Evolutionary conservation across 2,113 vertebrate species (phyloP).

Genomic region (Ammodytes marinus): DNA sequence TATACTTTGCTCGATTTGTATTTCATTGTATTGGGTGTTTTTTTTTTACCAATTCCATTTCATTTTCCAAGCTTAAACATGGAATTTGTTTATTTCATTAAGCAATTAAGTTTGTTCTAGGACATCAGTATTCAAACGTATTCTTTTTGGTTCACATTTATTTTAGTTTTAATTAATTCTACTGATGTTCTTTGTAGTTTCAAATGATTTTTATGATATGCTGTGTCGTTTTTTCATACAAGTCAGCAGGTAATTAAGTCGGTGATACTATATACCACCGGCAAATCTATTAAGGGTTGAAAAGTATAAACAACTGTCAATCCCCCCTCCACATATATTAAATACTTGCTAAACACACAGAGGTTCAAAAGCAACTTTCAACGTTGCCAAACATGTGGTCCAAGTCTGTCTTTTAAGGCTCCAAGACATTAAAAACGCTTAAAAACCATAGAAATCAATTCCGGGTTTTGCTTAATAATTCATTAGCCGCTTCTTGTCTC

Average conservation of each 20-base stretch:
- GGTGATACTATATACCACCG: background rate
- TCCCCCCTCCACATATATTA: background rate
- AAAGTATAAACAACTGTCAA: background rate
- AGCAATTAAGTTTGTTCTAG: too few species aligned
- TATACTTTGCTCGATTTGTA: background rate
- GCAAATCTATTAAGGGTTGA: background rate
- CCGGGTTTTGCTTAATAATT: constrained; percentile 4
- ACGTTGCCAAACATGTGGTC: background rate
- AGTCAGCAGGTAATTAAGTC: too few species aligned
- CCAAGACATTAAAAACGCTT: background rate
- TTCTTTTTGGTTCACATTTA: too few species aligned
- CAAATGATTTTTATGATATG: too few species aligned
- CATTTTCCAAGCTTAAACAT: too few species aligned
- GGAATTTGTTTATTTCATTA: too few species aligned
- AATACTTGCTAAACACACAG: background rate
- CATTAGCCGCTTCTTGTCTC: constrained; percentile 35
- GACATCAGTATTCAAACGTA: too few species aligned
- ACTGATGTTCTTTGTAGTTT: too few species aligned
- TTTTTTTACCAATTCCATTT: background rate
- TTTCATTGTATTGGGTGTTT: background rate
- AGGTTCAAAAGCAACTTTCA: background rate
- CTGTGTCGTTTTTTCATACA: too few species aligned
- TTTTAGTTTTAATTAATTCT: too few species aligned
- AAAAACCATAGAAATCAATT: background rate
- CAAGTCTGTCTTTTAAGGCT: background rate